These are phyloP conservation scores for Lerista edwardsae DNA, from an alignment of 2,797 vertebrate genomes.

Conservation along the genomic window DNA sequence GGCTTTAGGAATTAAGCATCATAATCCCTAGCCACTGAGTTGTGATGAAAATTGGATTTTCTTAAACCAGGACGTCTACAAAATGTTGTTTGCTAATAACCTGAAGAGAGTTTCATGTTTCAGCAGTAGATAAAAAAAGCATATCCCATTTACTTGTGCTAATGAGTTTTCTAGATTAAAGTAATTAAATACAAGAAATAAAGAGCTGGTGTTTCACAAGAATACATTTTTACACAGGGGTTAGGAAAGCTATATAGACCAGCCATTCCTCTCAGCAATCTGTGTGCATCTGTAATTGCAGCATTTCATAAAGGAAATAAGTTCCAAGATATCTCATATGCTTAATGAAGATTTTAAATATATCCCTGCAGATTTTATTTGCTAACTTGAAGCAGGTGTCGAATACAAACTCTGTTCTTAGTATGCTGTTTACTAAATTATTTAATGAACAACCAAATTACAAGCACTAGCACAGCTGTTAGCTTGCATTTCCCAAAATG, in stretches of 20 bases:
- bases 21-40: neutral
- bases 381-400: constrained; percentile 58
- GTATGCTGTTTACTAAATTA: constrained; percentile 61
- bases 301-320: constrained; percentile 52
- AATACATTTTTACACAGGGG: constrained; percentile 19
- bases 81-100: constrained; percentile 1
- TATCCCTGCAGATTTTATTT: constrained; percentile 46
- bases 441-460: constrained; percentile 54
- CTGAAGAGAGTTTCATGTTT: constrained; percentile 15
- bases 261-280: constrained; percentile 38
- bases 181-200: constrained; percentile 32
- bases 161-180: constrained; percentile 51
- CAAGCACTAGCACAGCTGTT: constrained; percentile 58
- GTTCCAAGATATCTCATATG: constrained; percentile 40
- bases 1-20: neutral
- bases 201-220: neutral
- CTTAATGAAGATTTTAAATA: constrained; percentile 62
- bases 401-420: constrained; percentile 52
- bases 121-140: neutral
- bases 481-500: constrained; percentile 58
- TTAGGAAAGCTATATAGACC: constrained; percentile 46
- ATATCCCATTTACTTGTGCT: constrained; percentile 33
- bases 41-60: constrained; percentile 15
- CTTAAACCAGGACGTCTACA: constrained; percentile 20
- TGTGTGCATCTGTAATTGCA: constrained; percentile 48